A percentile compares a stretch with the other conserved stretches of the same genome.
These are phyloP conservation scores for Blastobasis lacticolella DNA, from an alignment of 2,888 invertebrate genomes.

Conservation along the genomic window DNA sequence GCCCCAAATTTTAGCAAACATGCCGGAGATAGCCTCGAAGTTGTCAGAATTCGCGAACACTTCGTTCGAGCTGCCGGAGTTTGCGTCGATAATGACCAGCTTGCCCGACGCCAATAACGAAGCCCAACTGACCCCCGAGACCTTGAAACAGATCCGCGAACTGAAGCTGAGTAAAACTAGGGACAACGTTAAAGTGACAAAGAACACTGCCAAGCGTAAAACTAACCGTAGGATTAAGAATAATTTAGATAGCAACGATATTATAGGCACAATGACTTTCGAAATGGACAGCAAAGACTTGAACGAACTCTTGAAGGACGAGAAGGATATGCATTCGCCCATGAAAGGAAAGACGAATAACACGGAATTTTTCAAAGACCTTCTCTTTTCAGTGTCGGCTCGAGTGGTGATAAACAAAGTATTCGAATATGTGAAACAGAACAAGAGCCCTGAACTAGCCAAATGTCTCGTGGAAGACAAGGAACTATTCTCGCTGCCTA, in stretches of 20 bases:
- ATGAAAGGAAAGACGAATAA: constrained; percentile 40
- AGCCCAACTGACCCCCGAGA: constrained; percentile 61
- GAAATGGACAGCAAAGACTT: constrained; percentile 55
- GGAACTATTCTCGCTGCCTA: constrained; percentile 37
- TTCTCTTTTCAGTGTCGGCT: constrained; percentile 52
- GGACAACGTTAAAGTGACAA: constrained; percentile 60
- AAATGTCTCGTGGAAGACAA: constrained; percentile 48
- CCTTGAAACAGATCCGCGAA: constrained; percentile 62
- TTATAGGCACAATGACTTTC: constrained; percentile 46
- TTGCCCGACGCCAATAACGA: constrained; percentile 55
- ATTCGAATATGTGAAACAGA: constrained; percentile 53
- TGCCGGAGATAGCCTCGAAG: constrained; percentile 60
- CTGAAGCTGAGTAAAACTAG: constrained; percentile 51
- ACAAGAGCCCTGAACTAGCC: constrained; percentile 44
- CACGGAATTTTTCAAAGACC: constrained; percentile 52
- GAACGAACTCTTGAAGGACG: constrained; percentile 44
- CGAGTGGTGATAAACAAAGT: constrained; percentile 61
- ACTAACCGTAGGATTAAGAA: constrained; percentile 45
- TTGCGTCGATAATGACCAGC: constrained; percentile 56
- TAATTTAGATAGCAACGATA: constrained; percentile 34
- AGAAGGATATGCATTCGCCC: constrained; percentile 42
- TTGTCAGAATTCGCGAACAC: constrained; percentile 53
- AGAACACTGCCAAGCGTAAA: constrained; percentile 61
- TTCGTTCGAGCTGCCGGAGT: constrained; percentile 55
- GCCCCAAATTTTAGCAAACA: constrained; percentile 62